Evolutionary conservation across 2,113 vertebrate species (phyloP), one percentile per base, ranked within the genome.

Genomic region (Cephalopterus ornatus): DNA sequence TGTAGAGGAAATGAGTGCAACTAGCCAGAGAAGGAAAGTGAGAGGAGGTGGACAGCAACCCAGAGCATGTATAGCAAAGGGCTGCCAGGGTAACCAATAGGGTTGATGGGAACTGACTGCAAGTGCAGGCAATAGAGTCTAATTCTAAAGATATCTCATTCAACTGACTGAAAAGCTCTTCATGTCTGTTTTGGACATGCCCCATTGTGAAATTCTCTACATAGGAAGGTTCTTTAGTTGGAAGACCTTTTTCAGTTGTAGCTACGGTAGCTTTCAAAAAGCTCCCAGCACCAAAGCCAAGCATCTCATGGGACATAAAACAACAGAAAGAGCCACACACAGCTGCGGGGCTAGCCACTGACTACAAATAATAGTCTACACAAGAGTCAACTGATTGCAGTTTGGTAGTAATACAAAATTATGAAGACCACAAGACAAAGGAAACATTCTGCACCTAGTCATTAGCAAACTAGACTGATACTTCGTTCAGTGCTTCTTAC

Each of bases 1-100:
- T 74, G 14, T 1, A 18, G 41, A 63, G 46, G 49, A 70, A 14
- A 26, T 0, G 1, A 85, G 15, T 9, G 41, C 3, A 12, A 50
- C 10, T 11, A 68, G 16, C 3, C 63, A 59, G 8, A 35, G 63
- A 50, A 52, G 56, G 18, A 32, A 59, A 58, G 9, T 4, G 17
- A 46, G 39, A 68, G 14, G 15, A 85, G 24, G 22, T 39, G 41
- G 35, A 19, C 11, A 61, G 35, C 5, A 27, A 30, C 22, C 27
- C 46, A 21, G 3, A 2, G 20, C 7, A 5, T 70, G 32, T 2
- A 26, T 6, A 53, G 26, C 1, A 0, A 49, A 62, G 8, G 41
- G 50, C 41, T 61, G 30, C 41, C 1, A 0, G 9, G 14, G 13
- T 22, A 17, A 77, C 11, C 0, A 0, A 28, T 2, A 27, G 0